Conservation (phyloP, 2,888 invertebrate genomes). For the Syritta pipiens region DNA sequence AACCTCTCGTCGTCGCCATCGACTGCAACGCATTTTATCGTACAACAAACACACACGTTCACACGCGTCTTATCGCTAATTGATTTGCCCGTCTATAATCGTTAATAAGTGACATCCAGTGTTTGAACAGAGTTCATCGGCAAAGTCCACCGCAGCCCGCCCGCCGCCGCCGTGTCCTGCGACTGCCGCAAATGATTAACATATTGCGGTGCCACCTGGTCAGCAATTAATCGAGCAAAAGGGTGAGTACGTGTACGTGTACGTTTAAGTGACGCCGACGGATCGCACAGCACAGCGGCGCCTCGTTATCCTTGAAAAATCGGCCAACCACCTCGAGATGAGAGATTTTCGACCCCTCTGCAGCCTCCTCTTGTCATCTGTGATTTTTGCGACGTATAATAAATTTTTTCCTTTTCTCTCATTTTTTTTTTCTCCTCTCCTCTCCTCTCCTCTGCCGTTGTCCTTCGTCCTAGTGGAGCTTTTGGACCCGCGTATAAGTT, state of each 20-base stretch:
- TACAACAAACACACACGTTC: neutral
- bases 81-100: constrained; percentile 61
- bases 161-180: constrained; percentile 2
- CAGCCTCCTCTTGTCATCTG: neutral
- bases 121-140: constrained; percentile 52
- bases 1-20: constrained; percentile 21
- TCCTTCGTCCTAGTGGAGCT: constrained; percentile 6
- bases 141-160: no score
- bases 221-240: constrained; percentile 46
- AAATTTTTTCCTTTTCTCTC: neutral
- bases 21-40: constrained; percentile 31
- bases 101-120: constrained; percentile 61
- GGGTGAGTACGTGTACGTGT: constrained; percentile 54
- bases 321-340: constrained; percentile 22
- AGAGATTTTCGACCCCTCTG: constrained; percentile 12
- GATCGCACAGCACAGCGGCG: neutral
- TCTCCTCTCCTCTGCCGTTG: neutral
- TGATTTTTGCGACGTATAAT: constrained; percentile 23
- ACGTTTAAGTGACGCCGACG: no score
- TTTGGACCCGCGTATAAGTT: no score
- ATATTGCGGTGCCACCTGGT: constrained; percentile 61
- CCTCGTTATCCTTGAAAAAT: constrained; percentile 49
- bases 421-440: neutral
- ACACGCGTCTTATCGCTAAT: constrained; percentile 57
- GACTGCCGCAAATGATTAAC: constrained; percentile 58